Percentiles rank a stretch among this genome's conserved stretches.
These are phyloP conservation scores for Bucorvus abyssinicus DNA, from an alignment of 2,797 vertebrate genomes.

Conservation along the genomic window DNA sequence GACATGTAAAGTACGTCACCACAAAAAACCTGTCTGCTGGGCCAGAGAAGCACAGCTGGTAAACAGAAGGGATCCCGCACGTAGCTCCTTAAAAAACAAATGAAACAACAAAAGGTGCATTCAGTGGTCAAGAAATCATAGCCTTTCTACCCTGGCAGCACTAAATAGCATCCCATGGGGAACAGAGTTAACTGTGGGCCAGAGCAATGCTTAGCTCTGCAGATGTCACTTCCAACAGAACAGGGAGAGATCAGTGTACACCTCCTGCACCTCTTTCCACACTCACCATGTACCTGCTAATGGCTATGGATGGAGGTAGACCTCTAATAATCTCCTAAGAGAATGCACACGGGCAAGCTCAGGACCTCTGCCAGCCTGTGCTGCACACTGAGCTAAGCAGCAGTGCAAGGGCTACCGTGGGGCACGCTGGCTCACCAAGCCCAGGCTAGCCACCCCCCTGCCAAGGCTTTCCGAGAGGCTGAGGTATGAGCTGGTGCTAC, in stretches of 20 bases:
- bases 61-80: not conserved
- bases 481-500: not conserved
- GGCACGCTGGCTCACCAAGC: not conserved
- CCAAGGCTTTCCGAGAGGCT: not conserved
- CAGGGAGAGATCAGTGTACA: not conserved
- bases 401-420: not conserved
- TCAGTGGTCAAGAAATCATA: not conserved
- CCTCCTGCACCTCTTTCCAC: not conserved
- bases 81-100: not conserved
- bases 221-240: not conserved
- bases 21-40: not conserved
- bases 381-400: not conserved
- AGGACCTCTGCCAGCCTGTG: not conserved
- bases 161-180: not conserved
- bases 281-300: not conserved
- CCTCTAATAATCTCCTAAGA: not conserved
- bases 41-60: not conserved
- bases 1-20: not conserved
- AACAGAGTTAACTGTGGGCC: not conserved
- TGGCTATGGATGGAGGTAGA: accelerated
- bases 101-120: not conserved
- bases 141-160: not conserved
- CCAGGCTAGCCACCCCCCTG: not conserved
- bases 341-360: not conserved
- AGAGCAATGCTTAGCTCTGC: not conserved